Conservation (phyloP, 2,888 invertebrate genomes). For the Erannis defoliaria region DNA sequence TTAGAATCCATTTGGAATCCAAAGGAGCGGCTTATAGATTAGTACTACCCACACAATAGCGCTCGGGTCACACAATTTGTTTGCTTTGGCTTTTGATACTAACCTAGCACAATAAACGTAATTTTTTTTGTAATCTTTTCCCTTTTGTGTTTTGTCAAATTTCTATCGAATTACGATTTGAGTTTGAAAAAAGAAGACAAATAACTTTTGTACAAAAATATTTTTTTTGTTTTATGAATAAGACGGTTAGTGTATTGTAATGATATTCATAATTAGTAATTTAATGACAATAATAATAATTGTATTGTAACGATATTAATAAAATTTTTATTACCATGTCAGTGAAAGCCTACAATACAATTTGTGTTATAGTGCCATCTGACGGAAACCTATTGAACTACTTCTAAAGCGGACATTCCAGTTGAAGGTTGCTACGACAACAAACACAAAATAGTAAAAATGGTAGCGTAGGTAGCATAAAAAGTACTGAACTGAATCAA, state of each 20-base stretch:
- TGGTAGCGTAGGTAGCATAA: no score
- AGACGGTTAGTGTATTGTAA: no score
- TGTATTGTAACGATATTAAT: no score
- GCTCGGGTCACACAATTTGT: slow-evolving; percentile 2
- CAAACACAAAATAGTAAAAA: not conserved
- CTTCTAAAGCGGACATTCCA: not conserved
- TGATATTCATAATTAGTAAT: no score
- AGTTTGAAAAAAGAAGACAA: no score
- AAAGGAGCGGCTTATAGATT: slow-evolving; percentile 40
- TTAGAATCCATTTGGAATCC: slow-evolving; percentile 21
- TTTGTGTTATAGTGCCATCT: slow-evolving; percentile 23
- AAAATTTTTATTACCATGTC: not conserved
- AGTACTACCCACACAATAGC: slow-evolving; percentile 7
- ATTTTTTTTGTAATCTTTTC: no score
- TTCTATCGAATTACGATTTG: no score
- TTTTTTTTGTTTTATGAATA: no score
- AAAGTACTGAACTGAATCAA: slow-evolving; percentile 1
- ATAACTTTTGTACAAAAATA: no score
- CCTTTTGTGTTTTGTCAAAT: no score
- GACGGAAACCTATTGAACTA: not conserved
- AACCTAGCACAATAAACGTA: not conserved
- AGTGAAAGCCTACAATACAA: not conserved
- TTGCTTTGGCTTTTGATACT: slow-evolving; percentile 12
- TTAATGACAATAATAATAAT: no score
- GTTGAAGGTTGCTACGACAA: not conserved